A percentile compares a stretch with the other conserved stretches of the same genome.
phyloP scores from a whole-genome alignment of 2,888 invertebrate species.

The Druceiella hillmani region DNA sequence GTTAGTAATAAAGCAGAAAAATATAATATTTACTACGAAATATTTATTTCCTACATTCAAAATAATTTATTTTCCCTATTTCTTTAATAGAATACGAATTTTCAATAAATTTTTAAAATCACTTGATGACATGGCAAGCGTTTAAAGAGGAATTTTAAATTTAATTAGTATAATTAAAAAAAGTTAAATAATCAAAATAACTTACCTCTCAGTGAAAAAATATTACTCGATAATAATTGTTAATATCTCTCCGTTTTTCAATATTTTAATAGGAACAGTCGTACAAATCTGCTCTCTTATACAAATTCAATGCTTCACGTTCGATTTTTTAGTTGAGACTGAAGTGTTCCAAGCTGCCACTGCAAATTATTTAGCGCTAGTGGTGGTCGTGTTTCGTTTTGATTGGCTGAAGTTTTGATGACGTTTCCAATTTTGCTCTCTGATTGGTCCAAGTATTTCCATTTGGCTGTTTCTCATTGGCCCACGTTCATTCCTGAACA shows the following conservation, averaged over 20 bases:
- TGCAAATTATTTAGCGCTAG: conserved; percentile 51
- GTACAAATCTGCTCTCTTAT: not conserved
- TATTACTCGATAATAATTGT: too few relatives aligned
- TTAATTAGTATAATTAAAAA: too few relatives aligned
- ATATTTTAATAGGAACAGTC: too few relatives aligned
- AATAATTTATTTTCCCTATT: too few relatives aligned
- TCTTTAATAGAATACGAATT: too few relatives aligned
- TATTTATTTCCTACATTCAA: too few relatives aligned
- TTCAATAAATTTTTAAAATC: not conserved
- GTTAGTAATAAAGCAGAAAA: too few relatives aligned
- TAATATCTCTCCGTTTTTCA: too few relatives aligned
- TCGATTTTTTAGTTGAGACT: conserved; percentile 44
- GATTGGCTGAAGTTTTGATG: conserved; percentile 49
- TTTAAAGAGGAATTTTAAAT: conserved; percentile 27
- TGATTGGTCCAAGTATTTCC: conserved; percentile 45
- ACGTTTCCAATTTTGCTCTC: conserved; percentile 32
- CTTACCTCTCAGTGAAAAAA: too few relatives aligned
- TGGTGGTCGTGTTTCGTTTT: conserved; percentile 53
- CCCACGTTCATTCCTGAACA: conserved; percentile 56
- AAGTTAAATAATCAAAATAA: too few relatives aligned
- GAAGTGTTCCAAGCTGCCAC: conserved; percentile 42
- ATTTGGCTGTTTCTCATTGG: conserved; percentile 61
- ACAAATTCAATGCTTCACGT: conserved; percentile 24
- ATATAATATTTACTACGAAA: too few relatives aligned
- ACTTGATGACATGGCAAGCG: not conserved